phyloP scores from a whole-genome alignment of 2,113 vertebrate genomes.

The Nyctibius bracteatus region DNA sequence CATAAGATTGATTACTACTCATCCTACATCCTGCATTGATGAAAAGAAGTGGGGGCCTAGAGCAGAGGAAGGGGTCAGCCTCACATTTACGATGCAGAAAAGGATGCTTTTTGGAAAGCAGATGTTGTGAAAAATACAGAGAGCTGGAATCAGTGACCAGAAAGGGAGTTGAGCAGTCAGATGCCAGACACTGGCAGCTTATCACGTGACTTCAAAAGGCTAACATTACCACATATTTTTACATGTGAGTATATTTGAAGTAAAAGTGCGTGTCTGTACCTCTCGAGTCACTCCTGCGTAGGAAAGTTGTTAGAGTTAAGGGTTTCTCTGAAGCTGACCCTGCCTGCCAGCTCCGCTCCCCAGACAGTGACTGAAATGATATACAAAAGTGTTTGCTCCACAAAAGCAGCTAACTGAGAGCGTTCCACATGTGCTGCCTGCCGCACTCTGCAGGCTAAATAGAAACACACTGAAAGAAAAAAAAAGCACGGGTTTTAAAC shows the following conservation, averaged over 20 bases:
- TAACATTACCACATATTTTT: neutral
- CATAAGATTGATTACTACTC: neutral
- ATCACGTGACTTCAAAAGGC: neutral
- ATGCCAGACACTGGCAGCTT: neutral
- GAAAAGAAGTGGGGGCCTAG: neutral
- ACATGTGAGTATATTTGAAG: neutral
- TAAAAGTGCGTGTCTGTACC: neutral
- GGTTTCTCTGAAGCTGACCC: neutral
- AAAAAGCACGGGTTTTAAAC: neutral
- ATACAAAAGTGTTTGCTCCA: neutral
- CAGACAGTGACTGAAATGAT: neutral
- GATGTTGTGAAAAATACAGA: neutral
- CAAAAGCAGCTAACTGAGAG: neutral
- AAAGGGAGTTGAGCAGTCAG: neutral
- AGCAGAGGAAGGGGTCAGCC: neutral
- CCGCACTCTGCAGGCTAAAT: neutral
- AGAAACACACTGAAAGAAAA: neutral
- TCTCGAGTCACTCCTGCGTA: neutral
- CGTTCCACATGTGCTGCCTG: neutral
- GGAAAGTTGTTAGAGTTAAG: neutral
- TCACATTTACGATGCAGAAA: neutral
- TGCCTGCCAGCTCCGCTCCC: neutral
- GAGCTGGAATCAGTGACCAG: neutral
- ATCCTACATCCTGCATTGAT: neutral
- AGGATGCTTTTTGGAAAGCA: neutral